Percentiles rank a stretch among this genome's conserved stretches.
phyloP scores from a whole-genome alignment of 2,113 vertebrate genomes.

The Nansenia antarctica region DNA sequence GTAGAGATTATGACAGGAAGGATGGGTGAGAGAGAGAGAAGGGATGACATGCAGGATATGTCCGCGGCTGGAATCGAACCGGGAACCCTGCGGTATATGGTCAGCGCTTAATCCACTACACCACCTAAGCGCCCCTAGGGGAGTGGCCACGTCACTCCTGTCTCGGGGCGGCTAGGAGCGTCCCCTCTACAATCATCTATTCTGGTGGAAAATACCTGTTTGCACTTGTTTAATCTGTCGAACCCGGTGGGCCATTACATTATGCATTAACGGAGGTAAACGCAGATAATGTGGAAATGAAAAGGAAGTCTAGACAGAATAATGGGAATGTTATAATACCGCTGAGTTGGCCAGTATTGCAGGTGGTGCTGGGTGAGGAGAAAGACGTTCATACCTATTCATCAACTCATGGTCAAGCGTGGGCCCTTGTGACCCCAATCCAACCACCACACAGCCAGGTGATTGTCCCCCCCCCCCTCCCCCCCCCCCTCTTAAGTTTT shows the following conservation, averaged over 20 bases:
- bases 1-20: too few species aligned
- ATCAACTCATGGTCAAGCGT: conserved; percentile 54
- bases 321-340: conserved; percentile 39
- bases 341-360: conserved; percentile 18
- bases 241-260: conserved; percentile 32
- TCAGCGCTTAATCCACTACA: too few species aligned
- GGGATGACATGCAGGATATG: too few species aligned
- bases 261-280: conserved; percentile 25
- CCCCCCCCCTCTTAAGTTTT: conserved; percentile 44
- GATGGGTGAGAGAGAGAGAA: too few species aligned
- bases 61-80: too few species aligned
- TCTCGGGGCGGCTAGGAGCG: conserved; percentile 25
- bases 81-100: too few species aligned
- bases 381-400: conserved; percentile 45
- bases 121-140: too few species aligned
- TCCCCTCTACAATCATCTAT: conserved; percentile 38
- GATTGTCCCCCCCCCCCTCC: conserved; percentile 75
- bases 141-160: conserved; percentile 32
- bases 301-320: conserved; percentile 27
- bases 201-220: conserved; percentile 23
- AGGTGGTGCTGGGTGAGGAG: conserved; percentile 13
- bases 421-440: conserved; percentile 57
- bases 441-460: conserved; percentile 66
- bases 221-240: conserved; percentile 38
- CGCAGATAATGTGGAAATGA: conserved; percentile 43